phyloP scores from a whole-genome alignment of 2,113 vertebrate species.

The Salvelinus alpinus region DNA sequence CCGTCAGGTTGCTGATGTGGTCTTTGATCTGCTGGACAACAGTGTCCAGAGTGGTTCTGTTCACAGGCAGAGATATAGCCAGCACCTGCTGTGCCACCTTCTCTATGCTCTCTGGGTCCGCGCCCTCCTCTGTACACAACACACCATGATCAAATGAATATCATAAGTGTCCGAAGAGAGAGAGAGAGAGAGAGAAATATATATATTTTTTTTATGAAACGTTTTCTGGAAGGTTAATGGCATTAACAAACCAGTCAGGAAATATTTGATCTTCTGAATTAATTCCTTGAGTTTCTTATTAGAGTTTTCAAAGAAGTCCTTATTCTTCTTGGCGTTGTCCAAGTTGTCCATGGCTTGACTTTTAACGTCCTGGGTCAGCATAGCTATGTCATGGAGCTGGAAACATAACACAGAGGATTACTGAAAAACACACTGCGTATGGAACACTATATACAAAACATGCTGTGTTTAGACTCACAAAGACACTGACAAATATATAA shows the following conservation, averaged over 20 bases:
- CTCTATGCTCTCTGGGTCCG: constrained; percentile 83
- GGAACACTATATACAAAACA: neutral
- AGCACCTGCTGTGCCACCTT: constrained; percentile 80
- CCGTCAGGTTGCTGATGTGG: constrained; percentile 71
- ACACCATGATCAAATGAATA: neutral
- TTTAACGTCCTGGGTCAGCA: constrained; percentile 73
- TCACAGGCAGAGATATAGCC: constrained; percentile 78
- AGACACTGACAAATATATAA: too few relatives aligned
- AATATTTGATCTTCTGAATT: constrained; percentile 80
- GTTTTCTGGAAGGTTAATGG: neutral
- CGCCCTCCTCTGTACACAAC: constrained; percentile 79
- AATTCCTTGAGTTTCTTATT: constrained; percentile 78
- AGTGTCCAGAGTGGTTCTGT: constrained; percentile 56
- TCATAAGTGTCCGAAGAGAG: too few relatives aligned
- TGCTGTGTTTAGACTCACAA: neutral
- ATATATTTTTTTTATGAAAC: too few relatives aligned
- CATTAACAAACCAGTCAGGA: constrained; percentile 79
- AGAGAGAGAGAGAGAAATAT: too few relatives aligned
- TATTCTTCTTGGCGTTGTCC: constrained; percentile 70
- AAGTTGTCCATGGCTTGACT: constrained; percentile 69
- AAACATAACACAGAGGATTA: neutral
- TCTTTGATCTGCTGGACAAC: constrained; percentile 75
- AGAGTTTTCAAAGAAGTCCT: constrained; percentile 69
- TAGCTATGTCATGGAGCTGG: constrained; percentile 65
- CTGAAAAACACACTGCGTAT: neutral